A percentile compares a stretch with the other conserved stretches of the same genome.
These are phyloP conservation scores for Rafetus swinhoei DNA, from an alignment of 2,113 vertebrate genomes.

Conservation along the genomic window DNA sequence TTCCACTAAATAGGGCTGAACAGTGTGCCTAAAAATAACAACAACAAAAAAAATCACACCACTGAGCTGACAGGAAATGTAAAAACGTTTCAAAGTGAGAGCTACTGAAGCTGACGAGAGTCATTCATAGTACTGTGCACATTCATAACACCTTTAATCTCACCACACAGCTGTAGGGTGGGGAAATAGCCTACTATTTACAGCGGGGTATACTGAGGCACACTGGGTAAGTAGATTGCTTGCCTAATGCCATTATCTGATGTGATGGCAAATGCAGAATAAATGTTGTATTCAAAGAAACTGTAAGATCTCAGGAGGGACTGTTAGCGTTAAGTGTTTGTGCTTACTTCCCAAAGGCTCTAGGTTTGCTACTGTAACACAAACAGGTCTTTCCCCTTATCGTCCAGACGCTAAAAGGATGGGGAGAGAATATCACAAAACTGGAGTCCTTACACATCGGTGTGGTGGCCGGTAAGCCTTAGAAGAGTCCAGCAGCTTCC, in stretches of 20 bases:
- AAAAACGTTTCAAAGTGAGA: constrained; percentile 53
- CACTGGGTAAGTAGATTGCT: not conserved
- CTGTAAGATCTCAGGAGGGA: not conserved
- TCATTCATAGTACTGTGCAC: not conserved
- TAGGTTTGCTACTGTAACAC: not conserved
- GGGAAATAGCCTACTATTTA: not conserved
- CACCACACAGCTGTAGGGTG: not conserved
- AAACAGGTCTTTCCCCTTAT: not conserved
- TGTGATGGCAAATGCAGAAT: not conserved
- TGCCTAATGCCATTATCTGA: not conserved
- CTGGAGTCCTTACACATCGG: not conserved
- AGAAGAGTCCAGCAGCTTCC: not conserved
- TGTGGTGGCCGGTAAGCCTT: not conserved
- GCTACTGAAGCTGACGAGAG: not conserved
- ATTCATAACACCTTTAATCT: not conserved
- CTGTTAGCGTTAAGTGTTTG: not conserved
- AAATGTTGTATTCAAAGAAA: not conserved
- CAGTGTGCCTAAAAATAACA: constrained; percentile 52
- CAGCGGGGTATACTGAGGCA: not conserved
- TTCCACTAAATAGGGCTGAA: constrained; percentile 31
- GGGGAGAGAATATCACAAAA: not conserved
- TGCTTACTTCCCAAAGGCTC: not conserved
- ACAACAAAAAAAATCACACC: constrained; percentile 28
- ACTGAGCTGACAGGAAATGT: constrained; percentile 57
- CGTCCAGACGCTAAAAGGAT: not conserved